Conservation (phyloP, 2,797 vertebrate genomes). For the Triplophysa bombifrons region DNA sequence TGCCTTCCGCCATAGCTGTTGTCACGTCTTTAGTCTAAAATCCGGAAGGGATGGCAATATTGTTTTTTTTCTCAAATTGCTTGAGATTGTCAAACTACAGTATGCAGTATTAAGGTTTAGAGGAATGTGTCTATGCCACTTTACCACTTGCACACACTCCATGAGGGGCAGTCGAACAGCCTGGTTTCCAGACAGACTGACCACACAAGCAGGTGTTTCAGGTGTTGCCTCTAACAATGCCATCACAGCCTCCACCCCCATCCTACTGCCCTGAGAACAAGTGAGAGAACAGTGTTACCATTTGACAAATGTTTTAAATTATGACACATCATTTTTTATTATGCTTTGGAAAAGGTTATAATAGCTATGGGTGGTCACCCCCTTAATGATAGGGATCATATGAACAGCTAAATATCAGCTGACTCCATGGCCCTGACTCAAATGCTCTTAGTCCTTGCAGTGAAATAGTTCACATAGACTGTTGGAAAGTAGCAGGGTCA, state of each 20-base stretch:
- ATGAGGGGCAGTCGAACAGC: constrained; percentile 92
- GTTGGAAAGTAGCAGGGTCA: not conserved
- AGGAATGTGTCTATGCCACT: constrained; percentile 47
- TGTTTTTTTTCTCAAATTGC: too few species aligned
- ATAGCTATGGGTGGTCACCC: not conserved
- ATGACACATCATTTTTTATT: not conserved
- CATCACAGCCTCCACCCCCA: constrained; percentile 97
- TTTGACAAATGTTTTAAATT: not conserved
- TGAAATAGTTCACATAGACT: not conserved
- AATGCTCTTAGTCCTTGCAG: not conserved
- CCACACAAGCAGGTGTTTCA: constrained; percentile 91
- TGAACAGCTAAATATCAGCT: not conserved
- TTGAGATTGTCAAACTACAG: not conserved
- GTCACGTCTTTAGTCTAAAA: constrained; percentile 93
- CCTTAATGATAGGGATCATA: not conserved
- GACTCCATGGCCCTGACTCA: not conserved
- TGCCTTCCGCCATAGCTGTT: constrained; percentile 86
- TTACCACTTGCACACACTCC: constrained; percentile 96
- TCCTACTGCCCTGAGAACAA: constrained; percentile 86
- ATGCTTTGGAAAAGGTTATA: not conserved
- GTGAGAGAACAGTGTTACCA: too few species aligned
- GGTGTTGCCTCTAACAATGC: constrained; percentile 90
- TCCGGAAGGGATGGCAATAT: not conserved
- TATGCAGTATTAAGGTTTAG: not conserved
- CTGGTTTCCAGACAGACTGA: constrained; percentile 93